Percentiles rank a stretch among this genome's conserved stretches.
Evolutionary conservation across 2,113 vertebrate genomes (phyloP).

Genomic region (Odocoileus virginianus): DNA sequence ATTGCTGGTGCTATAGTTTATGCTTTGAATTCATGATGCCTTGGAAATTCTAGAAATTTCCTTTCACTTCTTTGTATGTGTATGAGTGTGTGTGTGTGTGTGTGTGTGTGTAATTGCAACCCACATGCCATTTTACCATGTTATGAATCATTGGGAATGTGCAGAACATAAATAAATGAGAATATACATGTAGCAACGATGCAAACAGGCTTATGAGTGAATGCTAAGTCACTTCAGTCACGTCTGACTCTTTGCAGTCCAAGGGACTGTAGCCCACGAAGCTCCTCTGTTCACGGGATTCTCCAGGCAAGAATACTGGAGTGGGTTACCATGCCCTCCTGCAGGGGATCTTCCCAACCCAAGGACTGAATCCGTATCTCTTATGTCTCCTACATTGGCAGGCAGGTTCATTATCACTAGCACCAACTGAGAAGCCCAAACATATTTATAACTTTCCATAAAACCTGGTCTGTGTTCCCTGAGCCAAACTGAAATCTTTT

Average conservation of each 20-base stretch:
- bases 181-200: not conserved
- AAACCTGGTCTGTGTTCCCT: not conserved
- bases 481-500: not conserved
- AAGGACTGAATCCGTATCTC: not conserved
- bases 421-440: not conserved
- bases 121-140: not conserved
- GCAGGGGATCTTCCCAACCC: not conserved
- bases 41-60: not conserved
- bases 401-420: not conserved
- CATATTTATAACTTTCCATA: not conserved
- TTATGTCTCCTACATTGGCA: not conserved
- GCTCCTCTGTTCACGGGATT: not conserved
- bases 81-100: not conserved
- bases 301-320: not conserved
- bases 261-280: not conserved
- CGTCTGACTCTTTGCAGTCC: not conserved
- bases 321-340: not conserved
- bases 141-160: not conserved
- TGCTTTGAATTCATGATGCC: not conserved
- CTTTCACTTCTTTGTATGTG: not conserved
- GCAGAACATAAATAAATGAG: not conserved
- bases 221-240: not conserved
- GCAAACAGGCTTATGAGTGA: not conserved
- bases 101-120: not conserved
- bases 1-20: not conserved